Evolutionary conservation across 2,797 vertebrate genomes (phyloP), one percentile per base, ranked within the genome.

Genomic region (Brachymystax lenok): DNA sequence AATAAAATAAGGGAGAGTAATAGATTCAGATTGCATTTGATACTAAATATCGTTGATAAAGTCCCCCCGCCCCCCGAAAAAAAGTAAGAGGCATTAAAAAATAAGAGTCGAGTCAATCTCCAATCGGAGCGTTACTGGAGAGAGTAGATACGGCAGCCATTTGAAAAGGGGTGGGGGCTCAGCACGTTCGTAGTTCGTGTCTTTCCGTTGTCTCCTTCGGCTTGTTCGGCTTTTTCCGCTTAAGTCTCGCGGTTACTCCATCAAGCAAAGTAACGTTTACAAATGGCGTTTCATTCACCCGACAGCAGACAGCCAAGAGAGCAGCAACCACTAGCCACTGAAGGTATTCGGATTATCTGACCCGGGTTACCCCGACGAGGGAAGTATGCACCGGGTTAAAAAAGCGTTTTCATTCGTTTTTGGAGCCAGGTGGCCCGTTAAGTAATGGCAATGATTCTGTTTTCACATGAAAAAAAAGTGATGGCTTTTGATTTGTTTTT

Each of bases 81-180:
- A 75, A 88, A 84, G 77, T 14, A 69, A 14, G 88, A 91, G 90
- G 90, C 92, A 84, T 88, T 80, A 82, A 80, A 82, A 80, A 85
- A 76, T 84, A 78, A 88, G 82, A 88, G 82, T 77, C 90, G 90
- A 93, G 89, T 94, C 92, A 92, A 83, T 88, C 88, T 92, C 92
- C 92, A 84, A 90, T 90, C 88, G 85, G 92, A 93, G 89, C 93
- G 93, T 86, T 84, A 88, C 92, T 90, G 83, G 85, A 87, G 88
- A 92, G 89, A 93, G 89, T 88, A 91, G 93, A 92, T 86, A 91
- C 92, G 80, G 90, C 91, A 82, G 93, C 94, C 94, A 95, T 95
- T 92, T 95, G 92, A 82, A 85, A 88, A 93, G 88, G 76, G 91
- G 86, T 86, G 89, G 87, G 87, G 80, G 84, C 77, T 78, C 81